These are phyloP conservation scores for Mechanitis messenoides DNA, from an alignment of 2,888 invertebrate genomes.

Conservation along the genomic window DNA sequence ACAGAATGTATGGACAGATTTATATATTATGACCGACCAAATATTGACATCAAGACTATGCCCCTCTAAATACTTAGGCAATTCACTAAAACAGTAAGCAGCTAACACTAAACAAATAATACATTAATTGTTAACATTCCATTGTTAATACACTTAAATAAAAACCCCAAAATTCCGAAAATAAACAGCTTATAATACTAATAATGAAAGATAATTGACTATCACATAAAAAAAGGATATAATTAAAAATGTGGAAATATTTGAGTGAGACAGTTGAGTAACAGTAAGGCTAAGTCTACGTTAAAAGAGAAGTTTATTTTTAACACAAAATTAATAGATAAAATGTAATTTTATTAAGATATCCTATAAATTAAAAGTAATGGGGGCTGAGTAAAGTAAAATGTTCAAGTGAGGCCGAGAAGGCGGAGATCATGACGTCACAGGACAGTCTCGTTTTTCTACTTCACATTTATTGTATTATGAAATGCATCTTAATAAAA, in stretches of 20 bases:
- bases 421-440: constrained; percentile 1
- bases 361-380: not conserved
- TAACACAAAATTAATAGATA: too few relatives aligned
- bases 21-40: constrained; percentile 4
- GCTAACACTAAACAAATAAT: constrained; percentile 25
- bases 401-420: constrained; percentile 1
- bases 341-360: too few relatives aligned
- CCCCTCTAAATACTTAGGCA: constrained; percentile 19
- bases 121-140: constrained; percentile 59
- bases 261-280: constrained; percentile 2
- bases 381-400: not conserved
- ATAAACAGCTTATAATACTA: constrained; percentile 33
- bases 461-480: not conserved
- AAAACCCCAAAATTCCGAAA: constrained; percentile 53
- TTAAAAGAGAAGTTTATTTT: too few relatives aligned
- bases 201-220: constrained; percentile 12
- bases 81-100: constrained; percentile 22
- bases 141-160: constrained; percentile 54
- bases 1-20: constrained; percentile 40
- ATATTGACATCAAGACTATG: constrained; percentile 7
- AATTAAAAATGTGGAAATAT: not conserved
- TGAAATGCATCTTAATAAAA: not conserved
- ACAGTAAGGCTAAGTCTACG: not conserved
- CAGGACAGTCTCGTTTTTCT: not conserved
- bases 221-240: constrained; percentile 13